Evolutionary conservation across 35 echinoderm and acorn worm species (phyloP).

Genomic region (Patiria miniata): DNA sequence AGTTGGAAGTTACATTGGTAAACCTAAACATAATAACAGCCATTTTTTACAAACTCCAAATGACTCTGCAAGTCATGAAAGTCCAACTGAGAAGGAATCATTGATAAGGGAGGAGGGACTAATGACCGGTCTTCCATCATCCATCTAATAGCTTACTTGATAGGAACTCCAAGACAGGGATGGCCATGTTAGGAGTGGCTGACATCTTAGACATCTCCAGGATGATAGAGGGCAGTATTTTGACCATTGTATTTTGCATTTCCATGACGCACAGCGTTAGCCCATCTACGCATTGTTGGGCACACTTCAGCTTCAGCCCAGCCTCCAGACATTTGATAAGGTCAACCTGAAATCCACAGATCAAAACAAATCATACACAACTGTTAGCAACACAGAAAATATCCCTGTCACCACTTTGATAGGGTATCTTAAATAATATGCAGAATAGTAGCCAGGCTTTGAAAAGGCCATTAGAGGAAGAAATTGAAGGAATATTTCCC

Average conservation of each 20-base stretch:
- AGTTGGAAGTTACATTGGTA: background rate
- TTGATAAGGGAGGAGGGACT: background rate
- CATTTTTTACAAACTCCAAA: too few species aligned
- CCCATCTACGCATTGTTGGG: constrained; percentile 96
- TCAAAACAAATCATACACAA: background rate
- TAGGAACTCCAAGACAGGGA: constrained; percentile 91
- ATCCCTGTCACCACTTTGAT: too few species aligned
- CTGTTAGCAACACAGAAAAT: background rate
- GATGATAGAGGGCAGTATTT: constrained; percentile 88
- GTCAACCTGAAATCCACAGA: constrained; percentile 40
- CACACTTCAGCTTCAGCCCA: constrained; percentile 88
- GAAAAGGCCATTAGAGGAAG: too few species aligned
- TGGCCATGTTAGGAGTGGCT: constrained; percentile 84
- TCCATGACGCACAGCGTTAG: constrained; percentile 90
- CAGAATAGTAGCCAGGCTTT: too few species aligned
- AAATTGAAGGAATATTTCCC: too few species aligned
- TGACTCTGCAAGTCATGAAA: too few species aligned
- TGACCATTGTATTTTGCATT: constrained; percentile 93
- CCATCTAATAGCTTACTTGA: constrained; percentile 62
- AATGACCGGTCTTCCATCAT: background rate
- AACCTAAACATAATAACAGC: background rate
- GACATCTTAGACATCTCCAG: constrained; percentile 87
- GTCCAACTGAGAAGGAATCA: too few species aligned
- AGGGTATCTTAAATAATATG: too few species aligned
- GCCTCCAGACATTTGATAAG: constrained; percentile 80